Percentiles rank a stretch among this genome's conserved stretches.
Conservation (phyloP, 2,113 vertebrate genomes). For the Limnothrissa miodon region DNA sequence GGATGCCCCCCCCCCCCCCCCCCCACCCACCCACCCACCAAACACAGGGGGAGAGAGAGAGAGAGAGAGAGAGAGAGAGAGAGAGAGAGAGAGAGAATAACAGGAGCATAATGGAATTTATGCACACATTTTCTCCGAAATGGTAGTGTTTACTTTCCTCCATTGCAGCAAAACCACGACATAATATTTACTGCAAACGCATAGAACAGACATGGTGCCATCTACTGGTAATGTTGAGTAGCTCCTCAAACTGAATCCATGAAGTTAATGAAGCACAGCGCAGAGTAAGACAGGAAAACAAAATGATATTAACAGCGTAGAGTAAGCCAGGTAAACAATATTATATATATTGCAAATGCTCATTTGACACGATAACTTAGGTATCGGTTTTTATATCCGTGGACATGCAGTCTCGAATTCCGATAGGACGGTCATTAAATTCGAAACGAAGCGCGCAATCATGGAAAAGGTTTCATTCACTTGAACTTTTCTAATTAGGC, state of each 20-base stretch:
- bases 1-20: no score
- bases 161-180: not conserved
- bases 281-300: not conserved
- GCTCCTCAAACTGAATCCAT: not conserved
- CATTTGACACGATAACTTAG: not conserved
- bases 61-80: no score
- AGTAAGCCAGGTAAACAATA: not conserved
- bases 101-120: not conserved
- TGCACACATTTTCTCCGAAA: not conserved
- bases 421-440: not conserved
- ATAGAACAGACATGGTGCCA: not conserved
- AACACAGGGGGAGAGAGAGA: no score
- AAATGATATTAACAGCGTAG: no score
- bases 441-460: not conserved
- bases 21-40: no score
- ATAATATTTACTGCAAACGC: not conserved
- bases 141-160: not conserved
- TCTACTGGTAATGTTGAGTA: not conserved
- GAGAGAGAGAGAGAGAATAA: no score
- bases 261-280: not conserved
- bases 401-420: not conserved
- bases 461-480: constrained; percentile 45
- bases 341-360: not conserved
- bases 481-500: constrained; percentile 51
- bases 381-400: not conserved